Evolutionary conservation across 2,113 vertebrate genomes (phyloP).

Genomic region (Acanthisitta chloris): DNA sequence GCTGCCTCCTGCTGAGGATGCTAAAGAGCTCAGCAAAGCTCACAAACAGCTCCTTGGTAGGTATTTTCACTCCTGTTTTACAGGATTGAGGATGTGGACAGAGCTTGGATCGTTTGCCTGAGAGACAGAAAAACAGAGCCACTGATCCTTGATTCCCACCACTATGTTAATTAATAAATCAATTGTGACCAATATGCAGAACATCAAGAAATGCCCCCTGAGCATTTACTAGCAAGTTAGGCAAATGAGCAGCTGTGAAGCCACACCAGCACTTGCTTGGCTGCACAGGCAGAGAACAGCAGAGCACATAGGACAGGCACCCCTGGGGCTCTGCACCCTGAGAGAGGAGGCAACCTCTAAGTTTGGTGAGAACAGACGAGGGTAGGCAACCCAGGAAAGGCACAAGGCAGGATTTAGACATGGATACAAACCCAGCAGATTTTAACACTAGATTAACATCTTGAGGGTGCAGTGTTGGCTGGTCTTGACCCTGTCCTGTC

Average conservation of each 20-base stretch:
- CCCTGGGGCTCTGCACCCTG: accelerated
- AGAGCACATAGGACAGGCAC: accelerated
- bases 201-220: constrained; percentile 6
- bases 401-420: not conserved
- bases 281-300: constrained; percentile 5
- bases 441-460: not conserved
- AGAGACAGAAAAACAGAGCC: not conserved
- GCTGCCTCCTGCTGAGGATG: constrained; percentile 37
- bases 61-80: not conserved
- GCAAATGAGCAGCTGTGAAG: constrained; percentile 53
- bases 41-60: not conserved
- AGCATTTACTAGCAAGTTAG: constrained; percentile 13
- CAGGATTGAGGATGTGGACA: not conserved
- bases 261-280: not conserved
- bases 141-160: not conserved
- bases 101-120: not conserved
- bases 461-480: not conserved
- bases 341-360: accelerated
- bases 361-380: not conserved
- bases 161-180: constrained; percentile 12
- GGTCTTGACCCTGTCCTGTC: not conserved
- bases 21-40: not conserved
- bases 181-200: constrained; percentile 30
- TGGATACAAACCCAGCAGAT: not conserved
- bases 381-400: not conserved